Evolutionary conservation across 2,888 invertebrate genomes (phyloP), one percentile per base, ranked within the genome.

Genomic region (Agonopterix subpropinquella): DNA sequence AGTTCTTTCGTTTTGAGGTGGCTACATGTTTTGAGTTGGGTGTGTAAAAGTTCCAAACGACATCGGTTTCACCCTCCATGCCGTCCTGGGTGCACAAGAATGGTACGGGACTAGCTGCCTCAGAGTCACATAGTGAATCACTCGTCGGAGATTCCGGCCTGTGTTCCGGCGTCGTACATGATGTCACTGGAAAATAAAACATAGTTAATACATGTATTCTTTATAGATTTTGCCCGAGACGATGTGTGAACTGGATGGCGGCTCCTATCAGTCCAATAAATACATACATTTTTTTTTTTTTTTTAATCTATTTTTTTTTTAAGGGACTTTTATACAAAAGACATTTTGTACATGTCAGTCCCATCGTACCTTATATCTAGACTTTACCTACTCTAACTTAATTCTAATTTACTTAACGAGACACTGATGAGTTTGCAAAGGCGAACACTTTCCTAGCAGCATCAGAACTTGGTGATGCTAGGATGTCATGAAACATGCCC

Each of bases 31-130:
- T 77, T 8, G 88, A 73, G 59, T 83, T 85, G n/a, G 89, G 88
- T 0, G 89, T 86, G 60, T 89, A 88, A 53, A 81, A 88, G 57
- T 89, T 89, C 89, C 89, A 89, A 9, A 89, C 77, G 11, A 89
- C 89, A 61, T 89, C 88, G 11, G 81, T 84, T 65, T 83, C 82
- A 2, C 88, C 89, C 54, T 86, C 85, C 1, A 80, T 73, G 9
- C 88, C 89, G 71, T 89, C 89, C 70, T 89, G 89, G 1, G 89
- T 89, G 55, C 87, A 89, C 8, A 85, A 54, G 64, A 89, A 89
- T 8, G 86, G 88, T 0, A 89, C 86, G 4, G 89, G 89, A 54
- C 88, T 88, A 1, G 77, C 77, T 10, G 80, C 73, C 45, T 86
- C 88, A 0, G 88, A 88, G 53, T 79, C 84, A 57, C 68, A 80